Base-by-base conservation (phyloP, 2,113 vertebrate species). In the Aphelocoma coerulescens region DNA sequence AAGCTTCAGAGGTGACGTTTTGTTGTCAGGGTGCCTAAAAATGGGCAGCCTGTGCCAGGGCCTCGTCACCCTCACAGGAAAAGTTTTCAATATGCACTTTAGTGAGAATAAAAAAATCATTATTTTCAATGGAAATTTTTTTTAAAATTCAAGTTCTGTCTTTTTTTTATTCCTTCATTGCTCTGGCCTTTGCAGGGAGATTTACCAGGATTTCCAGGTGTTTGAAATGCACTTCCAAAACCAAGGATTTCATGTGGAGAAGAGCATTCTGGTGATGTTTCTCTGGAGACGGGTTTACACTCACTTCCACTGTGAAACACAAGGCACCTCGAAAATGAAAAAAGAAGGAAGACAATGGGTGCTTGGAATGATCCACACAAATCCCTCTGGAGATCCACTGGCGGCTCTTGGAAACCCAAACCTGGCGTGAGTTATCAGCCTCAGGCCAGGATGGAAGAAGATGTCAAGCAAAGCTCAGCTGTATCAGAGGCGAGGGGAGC, bases 211-310 rank as follows among this genome's bases (percentile, higher is more conserved):
- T 37, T 10, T 37, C 1, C 5, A 13, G 8, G 2, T 8, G 21
- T 28, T 37, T 30, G 35, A 69, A 63, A 43, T 43, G 11, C 30
- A 3, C 6, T 48, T 77, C 39, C 6, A 1, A 55, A 82, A 9
- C 8, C 7, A 11, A 46, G 59, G 23, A 41, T 68, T 73, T 41
- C 14, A 5, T 0, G 3, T 37, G 57, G 80, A 61, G 79, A 46
- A 61, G 30, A 16, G 4, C 20, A 10, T 39, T 52, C 33, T 48
- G 66, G 32, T 55, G 19, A 23, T 5, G 3, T 33, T 77, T 52
- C 41, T 14, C n/a, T 1, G 1, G 16, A 58, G 46, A 2, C 0
- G 0, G 15, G 4, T 6, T 44, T 30, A 6, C 26, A 4, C 11
- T 51, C 37, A 6, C 8, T 41, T 37, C 41, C 13, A 0, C 20